Percentiles rank a stretch among this genome's conserved stretches.
These are phyloP conservation scores for Anguilla pacifica DNA, from an alignment of 2,797 vertebrate genomes.

Conservation along the genomic window DNA sequence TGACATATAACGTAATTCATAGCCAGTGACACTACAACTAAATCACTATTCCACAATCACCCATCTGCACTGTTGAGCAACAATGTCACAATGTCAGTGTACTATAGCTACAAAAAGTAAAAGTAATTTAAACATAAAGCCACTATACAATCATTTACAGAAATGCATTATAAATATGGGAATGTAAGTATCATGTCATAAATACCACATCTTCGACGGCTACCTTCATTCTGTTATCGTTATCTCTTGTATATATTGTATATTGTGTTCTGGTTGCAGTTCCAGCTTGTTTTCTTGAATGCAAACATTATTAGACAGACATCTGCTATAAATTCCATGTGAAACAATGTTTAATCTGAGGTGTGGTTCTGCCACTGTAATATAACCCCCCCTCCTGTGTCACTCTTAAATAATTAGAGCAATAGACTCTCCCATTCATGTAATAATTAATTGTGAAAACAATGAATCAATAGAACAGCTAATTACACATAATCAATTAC, in stretches of 20 bases:
- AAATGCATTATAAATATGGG: not conserved
- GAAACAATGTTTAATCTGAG: not conserved
- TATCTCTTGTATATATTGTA: not conserved
- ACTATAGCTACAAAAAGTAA: not conserved
- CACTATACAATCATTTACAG: no score
- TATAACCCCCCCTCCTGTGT: not conserved
- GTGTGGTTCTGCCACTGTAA: not conserved
- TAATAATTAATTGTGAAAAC: not conserved
- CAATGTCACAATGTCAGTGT: not conserved
- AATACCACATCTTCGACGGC: not conserved
- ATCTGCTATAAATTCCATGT: not conserved
- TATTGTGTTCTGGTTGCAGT: not conserved
- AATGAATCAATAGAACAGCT: not conserved
- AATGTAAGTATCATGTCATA: not conserved
- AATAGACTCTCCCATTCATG: not conserved
- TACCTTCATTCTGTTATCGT: not conserved
- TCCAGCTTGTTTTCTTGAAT: not conserved
- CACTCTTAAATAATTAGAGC: not conserved
- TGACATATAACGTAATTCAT: not conserved
- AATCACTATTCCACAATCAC: not conserved
- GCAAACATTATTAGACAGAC: not conserved
- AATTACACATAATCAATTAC: not conserved
- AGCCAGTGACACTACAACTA: not conserved
- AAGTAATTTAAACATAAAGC: not conserved
- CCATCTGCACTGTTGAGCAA: not conserved